Conservation (phyloP, 2,888 invertebrate genomes). For the Magallana nippona region DNA sequence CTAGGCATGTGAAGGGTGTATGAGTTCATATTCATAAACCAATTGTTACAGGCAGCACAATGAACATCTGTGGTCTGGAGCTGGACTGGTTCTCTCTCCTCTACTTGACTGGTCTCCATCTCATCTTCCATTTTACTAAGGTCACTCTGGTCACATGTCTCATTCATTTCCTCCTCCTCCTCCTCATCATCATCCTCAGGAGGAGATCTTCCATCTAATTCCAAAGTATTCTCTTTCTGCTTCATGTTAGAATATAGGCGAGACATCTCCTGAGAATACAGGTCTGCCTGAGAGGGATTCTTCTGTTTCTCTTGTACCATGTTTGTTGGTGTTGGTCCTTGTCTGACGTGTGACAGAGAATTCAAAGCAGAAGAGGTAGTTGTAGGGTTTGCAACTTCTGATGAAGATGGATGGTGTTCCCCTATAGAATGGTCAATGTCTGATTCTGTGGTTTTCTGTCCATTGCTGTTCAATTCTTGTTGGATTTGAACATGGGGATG, state of each 20-base stretch:
- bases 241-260: neutral
- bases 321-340: neutral
- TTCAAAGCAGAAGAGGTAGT: neutral
- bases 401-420: neutral
- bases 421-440: neutral
- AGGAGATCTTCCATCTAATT: neutral
- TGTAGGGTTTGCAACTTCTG: neutral
- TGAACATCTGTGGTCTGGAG: slow-evolving; percentile 4
- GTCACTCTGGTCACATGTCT: slow-evolving; percentile 18
- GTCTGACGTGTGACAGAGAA: neutral
- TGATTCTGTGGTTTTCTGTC: neutral
- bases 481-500: too few species aligned
- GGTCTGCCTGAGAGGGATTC: neutral
- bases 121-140: slow-evolving; percentile 22
- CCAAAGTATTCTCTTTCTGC: neutral
- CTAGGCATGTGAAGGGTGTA: slow-evolving; percentile 1
- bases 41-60: slow-evolving; percentile 3
- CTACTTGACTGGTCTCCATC: slow-evolving; percentile 15
- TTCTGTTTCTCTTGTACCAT: neutral
- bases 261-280: slow-evolving; percentile 13
- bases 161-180: slow-evolving; percentile 21
- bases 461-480: too few species aligned
- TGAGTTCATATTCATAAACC: neutral
- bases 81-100: slow-evolving; percentile 9
- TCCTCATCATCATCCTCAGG: neutral